Evolutionary conservation across 2,113 vertebrate genomes (phyloP).

Genomic region (Parus major): DNA sequence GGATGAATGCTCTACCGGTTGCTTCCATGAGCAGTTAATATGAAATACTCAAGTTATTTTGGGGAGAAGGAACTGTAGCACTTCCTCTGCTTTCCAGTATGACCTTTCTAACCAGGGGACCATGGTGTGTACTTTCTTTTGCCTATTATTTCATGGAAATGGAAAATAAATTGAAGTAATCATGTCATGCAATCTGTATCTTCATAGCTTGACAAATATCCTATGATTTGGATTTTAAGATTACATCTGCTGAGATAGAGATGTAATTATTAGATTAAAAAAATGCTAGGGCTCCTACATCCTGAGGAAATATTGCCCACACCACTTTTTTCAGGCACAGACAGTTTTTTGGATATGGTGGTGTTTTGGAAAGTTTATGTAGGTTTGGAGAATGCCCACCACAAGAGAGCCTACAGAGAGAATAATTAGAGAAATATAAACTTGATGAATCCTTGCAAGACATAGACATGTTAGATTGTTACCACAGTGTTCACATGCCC

Average conservation of each 20-base stretch:
- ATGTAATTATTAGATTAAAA: neutral
- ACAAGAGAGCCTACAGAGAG: neutral
- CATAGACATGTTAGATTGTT: neutral
- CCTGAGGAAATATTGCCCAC: neutral
- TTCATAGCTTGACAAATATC: neutral
- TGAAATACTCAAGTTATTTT: neutral
- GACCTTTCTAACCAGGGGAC: neutral
- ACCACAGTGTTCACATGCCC: neutral
- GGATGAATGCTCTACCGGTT: neutral
- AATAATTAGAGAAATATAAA: neutral
- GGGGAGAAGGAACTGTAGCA: neutral
- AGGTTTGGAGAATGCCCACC: neutral
- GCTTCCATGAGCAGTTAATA: neutral
- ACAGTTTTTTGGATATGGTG: neutral
- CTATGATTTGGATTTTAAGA: neutral
- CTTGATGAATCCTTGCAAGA: neutral
- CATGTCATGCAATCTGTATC: fast-evolving
- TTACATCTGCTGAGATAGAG: neutral
- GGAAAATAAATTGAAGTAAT: neutral
- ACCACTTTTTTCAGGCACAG: neutral
- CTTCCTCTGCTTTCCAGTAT: neutral
- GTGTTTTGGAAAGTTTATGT: neutral
- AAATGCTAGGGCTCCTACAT: neutral
- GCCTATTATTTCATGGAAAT: neutral
- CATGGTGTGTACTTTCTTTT: neutral